Conservation (phyloP, 92 coral and sea anemone species). For the Heliopora coerulea region DNA sequence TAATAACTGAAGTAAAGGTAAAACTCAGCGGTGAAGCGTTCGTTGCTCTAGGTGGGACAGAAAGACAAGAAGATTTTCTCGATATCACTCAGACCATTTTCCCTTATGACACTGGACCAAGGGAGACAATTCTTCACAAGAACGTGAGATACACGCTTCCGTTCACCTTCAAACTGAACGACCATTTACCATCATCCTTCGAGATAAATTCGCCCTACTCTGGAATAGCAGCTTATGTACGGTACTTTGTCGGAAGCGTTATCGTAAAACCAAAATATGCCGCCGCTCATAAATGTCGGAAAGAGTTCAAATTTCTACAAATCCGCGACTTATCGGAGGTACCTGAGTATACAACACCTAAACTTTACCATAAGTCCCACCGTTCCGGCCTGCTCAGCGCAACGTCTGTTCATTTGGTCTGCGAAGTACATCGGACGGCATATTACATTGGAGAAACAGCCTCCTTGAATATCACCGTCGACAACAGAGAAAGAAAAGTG, state of each 20-base stretch:
- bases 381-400: constrained; percentile 8
- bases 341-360: constrained; percentile 23
- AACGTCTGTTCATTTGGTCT: constrained; percentile 18
- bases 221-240: constrained; percentile 30
- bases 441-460: constrained; percentile 26
- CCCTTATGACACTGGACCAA: background rate
- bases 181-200: constrained; percentile 26
- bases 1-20: constrained; percentile 12
- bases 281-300: background rate
- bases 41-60: constrained; percentile 7
- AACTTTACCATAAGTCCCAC: constrained; percentile 13
- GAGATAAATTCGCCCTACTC: constrained; percentile 16
- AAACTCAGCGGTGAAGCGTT: constrained; percentile 30
- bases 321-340: constrained; percentile 1
- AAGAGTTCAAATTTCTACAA: constrained; percentile 20
- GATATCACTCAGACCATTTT: constrained; percentile 23
- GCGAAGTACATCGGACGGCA: constrained; percentile 21
- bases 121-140: constrained; percentile 12
- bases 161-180: constrained; percentile 14
- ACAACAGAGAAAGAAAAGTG: constrained; percentile 28
- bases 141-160: constrained; percentile 34
- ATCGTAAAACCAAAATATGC: constrained; percentile 13
- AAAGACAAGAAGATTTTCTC: constrained; percentile 27
- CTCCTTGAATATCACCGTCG: constrained; percentile 19
- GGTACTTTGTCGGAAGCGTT: constrained; percentile 18